phyloP scores from a whole-genome alignment of 2,888 invertebrate species.

The Aricia artaxerxes region DNA sequence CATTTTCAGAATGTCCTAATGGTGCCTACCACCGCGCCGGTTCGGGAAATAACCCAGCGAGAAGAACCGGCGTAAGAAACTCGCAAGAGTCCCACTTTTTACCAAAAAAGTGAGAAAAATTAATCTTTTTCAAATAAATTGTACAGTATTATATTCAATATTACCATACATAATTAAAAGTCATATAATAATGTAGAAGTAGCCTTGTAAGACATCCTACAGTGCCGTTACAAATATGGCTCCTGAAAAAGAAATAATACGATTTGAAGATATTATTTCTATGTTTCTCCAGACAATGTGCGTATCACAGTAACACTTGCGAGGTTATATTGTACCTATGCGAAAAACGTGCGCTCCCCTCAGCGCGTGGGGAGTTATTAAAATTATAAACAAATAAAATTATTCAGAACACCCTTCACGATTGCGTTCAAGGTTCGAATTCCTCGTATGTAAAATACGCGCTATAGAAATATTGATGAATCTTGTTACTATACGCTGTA shows the following conservation, averaged over 20 bases:
- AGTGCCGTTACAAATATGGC: too few relatives aligned
- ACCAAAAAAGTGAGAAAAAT: too few relatives aligned
- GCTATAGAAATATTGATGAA: conserved; percentile 36
- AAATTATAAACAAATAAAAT: conserved; percentile 80
- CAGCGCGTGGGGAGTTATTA: conserved; percentile 71
- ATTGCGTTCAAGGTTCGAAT: conserved; percentile 58
- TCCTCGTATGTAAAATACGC: conserved; percentile 51
- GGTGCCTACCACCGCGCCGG: too few relatives aligned
- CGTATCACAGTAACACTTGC: conserved; percentile 12
- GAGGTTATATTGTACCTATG: conserved; percentile 57
- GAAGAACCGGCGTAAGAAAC: too few relatives aligned
- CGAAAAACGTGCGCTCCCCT: conserved; percentile 75
- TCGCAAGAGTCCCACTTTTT: too few relatives aligned
- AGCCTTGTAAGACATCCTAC: too few relatives aligned
- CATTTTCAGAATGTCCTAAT: too few relatives aligned
- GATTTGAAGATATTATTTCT: background rate
- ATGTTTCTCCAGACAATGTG: background rate
- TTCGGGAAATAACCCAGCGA: too few relatives aligned
- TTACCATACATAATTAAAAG: too few relatives aligned
- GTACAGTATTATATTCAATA: too few relatives aligned
- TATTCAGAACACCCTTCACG: conserved; percentile 65
- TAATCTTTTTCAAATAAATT: too few relatives aligned
- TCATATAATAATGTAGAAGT: too few relatives aligned
- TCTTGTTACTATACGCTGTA: background rate
- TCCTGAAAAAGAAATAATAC: background rate